A percentile compares a stretch with the other conserved stretches of the same genome.
phyloP scores from a whole-genome alignment of 2,113 vertebrate genomes.

The Callipepla californica region DNA sequence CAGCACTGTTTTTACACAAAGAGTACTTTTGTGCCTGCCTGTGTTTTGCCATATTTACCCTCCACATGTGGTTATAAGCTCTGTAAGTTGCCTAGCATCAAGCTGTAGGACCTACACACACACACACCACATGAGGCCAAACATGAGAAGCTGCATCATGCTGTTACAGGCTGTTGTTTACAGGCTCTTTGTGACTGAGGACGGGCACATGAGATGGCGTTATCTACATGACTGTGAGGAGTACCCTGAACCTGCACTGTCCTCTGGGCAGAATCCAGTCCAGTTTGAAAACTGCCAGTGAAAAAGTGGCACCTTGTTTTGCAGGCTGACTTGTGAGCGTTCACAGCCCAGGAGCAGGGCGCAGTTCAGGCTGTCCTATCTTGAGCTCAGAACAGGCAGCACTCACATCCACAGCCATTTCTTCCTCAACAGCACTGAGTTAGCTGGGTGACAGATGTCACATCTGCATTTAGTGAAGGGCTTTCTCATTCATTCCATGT shows the following conservation, averaged over 20 bases:
- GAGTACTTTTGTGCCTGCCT: not conserved
- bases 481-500: not conserved
- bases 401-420: not conserved
- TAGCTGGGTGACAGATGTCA: not conserved
- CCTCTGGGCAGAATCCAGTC: not conserved
- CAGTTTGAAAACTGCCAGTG: not conserved
- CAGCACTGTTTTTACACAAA: not conserved
- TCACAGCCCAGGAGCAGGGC: not conserved
- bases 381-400: fast-evolving
- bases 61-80: not conserved
- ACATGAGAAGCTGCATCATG: not conserved
- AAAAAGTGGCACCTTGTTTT: not conserved
- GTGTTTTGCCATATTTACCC: not conserved
- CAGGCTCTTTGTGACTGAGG: not conserved
- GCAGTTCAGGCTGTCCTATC: not conserved
- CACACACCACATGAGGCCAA: not conserved
- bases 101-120: no score
- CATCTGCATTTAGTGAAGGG: no score
- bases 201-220: not conserved
- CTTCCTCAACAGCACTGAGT: not conserved
- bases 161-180: not conserved
- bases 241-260: not conserved
- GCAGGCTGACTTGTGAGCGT: no score
- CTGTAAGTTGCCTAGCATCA: not conserved
- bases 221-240: not conserved